A percentile compares a stretch with the other conserved stretches of the same genome.
These are phyloP conservation scores for Ectropis crepuscularia DNA, from an alignment of 2,888 invertebrate genomes.

Conservation along the genomic window DNA sequence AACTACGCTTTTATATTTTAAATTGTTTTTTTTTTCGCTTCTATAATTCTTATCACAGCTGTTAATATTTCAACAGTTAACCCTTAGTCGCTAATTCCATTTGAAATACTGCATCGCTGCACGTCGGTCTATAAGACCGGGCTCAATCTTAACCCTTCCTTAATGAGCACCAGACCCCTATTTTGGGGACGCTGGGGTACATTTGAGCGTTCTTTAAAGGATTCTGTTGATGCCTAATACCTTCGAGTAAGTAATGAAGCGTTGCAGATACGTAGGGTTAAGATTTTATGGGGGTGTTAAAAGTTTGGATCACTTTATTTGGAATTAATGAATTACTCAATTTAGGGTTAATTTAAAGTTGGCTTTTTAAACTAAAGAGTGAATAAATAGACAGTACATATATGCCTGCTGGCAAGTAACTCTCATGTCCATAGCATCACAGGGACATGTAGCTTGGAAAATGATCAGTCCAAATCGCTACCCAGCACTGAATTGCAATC, in stretches of 20 bases:
- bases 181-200: constrained; percentile 38
- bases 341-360: constrained; percentile 3
- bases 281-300: constrained; percentile 37
- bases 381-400: too few species aligned
- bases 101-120: constrained; percentile 64
- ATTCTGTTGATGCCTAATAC: constrained; percentile 29
- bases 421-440: too few species aligned
- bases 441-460: too few species aligned
- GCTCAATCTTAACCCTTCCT: constrained; percentile 67
- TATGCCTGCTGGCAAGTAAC: too few species aligned
- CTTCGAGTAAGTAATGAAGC: constrained; percentile 47
- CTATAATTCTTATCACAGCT: constrained; percentile 47
- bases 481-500: too few species aligned
- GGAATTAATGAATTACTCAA: constrained; percentile 13
- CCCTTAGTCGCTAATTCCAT: constrained; percentile 60
- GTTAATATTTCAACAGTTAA: constrained; percentile 61
- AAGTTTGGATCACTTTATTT: constrained; percentile 29
- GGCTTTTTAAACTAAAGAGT: background rate
- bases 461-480: too few species aligned
- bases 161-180: constrained; percentile 52
- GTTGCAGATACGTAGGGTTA: constrained; percentile 23
- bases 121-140: constrained; percentile 49
- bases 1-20: background rate
- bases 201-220: constrained; percentile 44
- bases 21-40: background rate